These are phyloP conservation scores for Ophion obscuratus DNA, from an alignment of 2,888 invertebrate genomes.

Conservation along the genomic window DNA sequence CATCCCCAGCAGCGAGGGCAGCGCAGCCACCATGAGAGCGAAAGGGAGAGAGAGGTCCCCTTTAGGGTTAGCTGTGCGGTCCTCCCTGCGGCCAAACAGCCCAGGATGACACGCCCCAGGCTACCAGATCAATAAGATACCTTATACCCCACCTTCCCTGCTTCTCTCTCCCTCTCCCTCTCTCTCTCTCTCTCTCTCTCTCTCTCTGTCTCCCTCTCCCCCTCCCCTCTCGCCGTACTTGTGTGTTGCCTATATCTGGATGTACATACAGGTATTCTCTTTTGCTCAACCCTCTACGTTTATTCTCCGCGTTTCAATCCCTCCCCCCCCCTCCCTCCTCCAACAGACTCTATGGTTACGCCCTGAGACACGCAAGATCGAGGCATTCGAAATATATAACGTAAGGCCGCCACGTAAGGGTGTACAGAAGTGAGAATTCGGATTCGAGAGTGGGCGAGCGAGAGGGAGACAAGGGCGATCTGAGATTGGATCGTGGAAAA, in stretches of 20 bases:
- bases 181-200: slow-evolving; percentile 14
- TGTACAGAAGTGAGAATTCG: neutral
- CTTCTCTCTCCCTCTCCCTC: slow-evolving; percentile 42
- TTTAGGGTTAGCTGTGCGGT: slow-evolving; percentile 83
- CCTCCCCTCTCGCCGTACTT: slow-evolving; percentile 23
- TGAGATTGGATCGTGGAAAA: neutral
- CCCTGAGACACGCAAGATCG: slow-evolving; percentile 75
- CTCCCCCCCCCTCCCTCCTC: slow-evolving; percentile 67
- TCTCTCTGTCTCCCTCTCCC: slow-evolving; percentile 6
- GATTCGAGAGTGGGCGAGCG: neutral
- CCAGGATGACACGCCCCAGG: slow-evolving; percentile 84
- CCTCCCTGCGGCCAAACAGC: slow-evolving; percentile 84
- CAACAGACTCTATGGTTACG: slow-evolving; percentile 78
- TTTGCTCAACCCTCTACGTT: slow-evolving; percentile 50
- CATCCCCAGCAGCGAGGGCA: slow-evolving; percentile 56
- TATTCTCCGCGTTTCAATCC: slow-evolving; percentile 50
- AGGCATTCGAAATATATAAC: slow-evolving; percentile 54
- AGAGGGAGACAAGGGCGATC: neutral
- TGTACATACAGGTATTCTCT: slow-evolving; percentile 24
- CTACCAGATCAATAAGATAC: slow-evolving; percentile 84
- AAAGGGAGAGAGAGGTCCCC: slow-evolving; percentile 73
- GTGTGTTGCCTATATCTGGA: slow-evolving; percentile 1
- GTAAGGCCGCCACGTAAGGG: neutral
- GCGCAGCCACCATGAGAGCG: slow-evolving; percentile 27
- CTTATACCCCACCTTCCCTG: slow-evolving; percentile 78